Evolutionary conservation across 30 jellyfish, hydroid and myxozoan species (phyloP), one percentile per base, ranked within the genome.

Genomic region (Rhopilema esculentum): DNA sequence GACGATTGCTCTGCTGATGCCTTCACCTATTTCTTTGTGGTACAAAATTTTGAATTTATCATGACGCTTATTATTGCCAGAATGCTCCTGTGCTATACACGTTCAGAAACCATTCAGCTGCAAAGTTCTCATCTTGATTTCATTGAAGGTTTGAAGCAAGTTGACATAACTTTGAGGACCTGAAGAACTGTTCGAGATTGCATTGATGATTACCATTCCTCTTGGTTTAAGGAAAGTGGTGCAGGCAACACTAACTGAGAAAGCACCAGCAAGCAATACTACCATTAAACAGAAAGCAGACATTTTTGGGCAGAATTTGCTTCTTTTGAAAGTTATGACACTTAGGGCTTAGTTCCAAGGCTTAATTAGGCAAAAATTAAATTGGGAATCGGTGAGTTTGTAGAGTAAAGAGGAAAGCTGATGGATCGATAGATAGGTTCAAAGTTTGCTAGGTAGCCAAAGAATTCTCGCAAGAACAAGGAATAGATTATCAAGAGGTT

Each of bases 1-100:
- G 72, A 63, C n/a, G 29, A 63, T 24, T 19, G n/a, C 29, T 1
- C 72, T 63, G 72, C 72, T 19, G 72, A 63, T 63, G 72, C 72
- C 72, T 63, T 19, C 29, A 24, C n/a, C 26, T 24, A 63, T 63
- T 63, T 24, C 72, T 19, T 24, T 24, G 29, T 18, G 6, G 16
- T 63, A 63, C 29, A n/a, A 63, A 63, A 18, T 24, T 63, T 63
- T 63, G 72, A 63, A 19, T 63, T 63, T 63, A 63, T 18, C 29
- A n/a, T 63, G 29, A 63, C 72, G 26, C 29, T 63, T 7, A 24
- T 63, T 63, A 40, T 40, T 40, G 57, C 57, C 12, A 40, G 57
- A 40, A 40, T 40, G 57, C 57, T 40, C 57, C 57, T 40, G 57
- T 40, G 57, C 57, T 40, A 40, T 40, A 40, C 57, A 40, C 57